Evolutionary conservation across 2,797 vertebrate genomes (phyloP), one percentile per base, ranked within the genome.

Genomic region (Phyllotis vaccarum): DNA sequence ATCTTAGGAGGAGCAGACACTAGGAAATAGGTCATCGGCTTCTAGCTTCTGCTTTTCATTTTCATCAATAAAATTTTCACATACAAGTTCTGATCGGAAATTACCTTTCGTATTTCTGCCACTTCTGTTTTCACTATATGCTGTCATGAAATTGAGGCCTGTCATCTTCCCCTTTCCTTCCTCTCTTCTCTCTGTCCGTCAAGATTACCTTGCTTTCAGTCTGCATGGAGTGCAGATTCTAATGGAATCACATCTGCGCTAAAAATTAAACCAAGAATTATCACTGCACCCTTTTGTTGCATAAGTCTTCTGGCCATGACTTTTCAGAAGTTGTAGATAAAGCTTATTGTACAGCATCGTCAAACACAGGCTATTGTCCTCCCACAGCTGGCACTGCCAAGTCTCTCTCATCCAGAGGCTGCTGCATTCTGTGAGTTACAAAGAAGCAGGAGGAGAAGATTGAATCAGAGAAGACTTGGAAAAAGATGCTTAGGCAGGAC

Each of bases 61-160:
- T 74, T 29, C 74, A 85, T 58, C 29, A 34, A 4, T 2, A 52
- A 37, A 56, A 70, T 68, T 49, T 85, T 66, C 76, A 62, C 27
- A 79, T 70, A 11, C 56, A 91, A 82, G 85, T 86, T 88, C 75
- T 86, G 70, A 79, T 19, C 58, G 31, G 27, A 16, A 78, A 49
- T 75, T 46, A 56, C 21, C 6, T 86, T 75, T 76, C 40, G 12
- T 72, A 58, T 86, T 27, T 86, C 29, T 27, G 16, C n/a, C 54
- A 1, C 56, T 52, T 34, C 6, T 85, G 34, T 37, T 46, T 92
- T 90, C 72, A 24, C 3, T 43, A n/a, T 46, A 68, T 72, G 1
- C 29, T 88, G 6, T 56, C 19, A 11, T 64, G 72, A 86, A 95
- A 21, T 62, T 2, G 1, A 70, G 4, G 0, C 37, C 60, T 54